phyloP scores from a whole-genome alignment of 2,113 vertebrate species.

The Sebastes schlegelii region DNA sequence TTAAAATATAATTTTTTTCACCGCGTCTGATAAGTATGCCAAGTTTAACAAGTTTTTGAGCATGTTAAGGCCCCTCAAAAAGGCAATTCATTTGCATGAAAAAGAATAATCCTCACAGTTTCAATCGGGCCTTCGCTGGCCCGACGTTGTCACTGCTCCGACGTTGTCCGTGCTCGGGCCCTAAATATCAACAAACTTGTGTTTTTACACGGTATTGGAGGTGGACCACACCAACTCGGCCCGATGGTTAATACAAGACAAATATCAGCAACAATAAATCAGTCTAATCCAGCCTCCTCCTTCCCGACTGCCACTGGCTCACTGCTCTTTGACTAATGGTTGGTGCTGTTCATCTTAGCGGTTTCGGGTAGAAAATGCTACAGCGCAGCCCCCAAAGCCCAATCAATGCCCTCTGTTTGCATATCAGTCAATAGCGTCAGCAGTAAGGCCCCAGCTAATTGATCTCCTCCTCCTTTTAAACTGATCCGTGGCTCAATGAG shows the following conservation, averaged over 20 bases:
- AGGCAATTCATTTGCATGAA: too few relatives aligned
- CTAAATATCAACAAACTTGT: too few relatives aligned
- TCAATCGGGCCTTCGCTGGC: too few relatives aligned
- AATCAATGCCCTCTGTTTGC: slow-evolving; percentile 71
- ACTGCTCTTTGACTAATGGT: slow-evolving; percentile 53
- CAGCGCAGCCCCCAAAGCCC: slow-evolving; percentile 25
- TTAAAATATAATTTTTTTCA: too few relatives aligned
- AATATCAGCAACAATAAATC: slow-evolving; percentile 34
- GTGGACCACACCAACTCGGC: slow-evolving; percentile 6
- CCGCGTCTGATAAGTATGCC: too few relatives aligned
- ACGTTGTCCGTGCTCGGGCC: too few relatives aligned
- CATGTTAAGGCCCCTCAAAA: too few relatives aligned
- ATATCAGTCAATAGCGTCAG: slow-evolving; percentile 71
- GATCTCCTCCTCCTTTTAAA: slow-evolving; percentile 67
- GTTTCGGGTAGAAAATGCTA: slow-evolving; percentile 54
- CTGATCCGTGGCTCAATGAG: slow-evolving; percentile 54
- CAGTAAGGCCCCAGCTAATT: slow-evolving; percentile 67
- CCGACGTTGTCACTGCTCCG: too few relatives aligned
- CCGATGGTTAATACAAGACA: slow-evolving; percentile 15
- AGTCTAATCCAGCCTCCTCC: slow-evolving; percentile 29
- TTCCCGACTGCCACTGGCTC: slow-evolving; percentile 17
- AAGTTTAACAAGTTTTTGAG: too few relatives aligned
- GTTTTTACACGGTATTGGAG: background rate
- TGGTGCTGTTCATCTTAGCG: slow-evolving; percentile 28
- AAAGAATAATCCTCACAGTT: too few relatives aligned